Evolutionary conservation across 2,113 vertebrate genomes (phyloP).

Genomic region (Tympanuchus pallidicinctus): DNA sequence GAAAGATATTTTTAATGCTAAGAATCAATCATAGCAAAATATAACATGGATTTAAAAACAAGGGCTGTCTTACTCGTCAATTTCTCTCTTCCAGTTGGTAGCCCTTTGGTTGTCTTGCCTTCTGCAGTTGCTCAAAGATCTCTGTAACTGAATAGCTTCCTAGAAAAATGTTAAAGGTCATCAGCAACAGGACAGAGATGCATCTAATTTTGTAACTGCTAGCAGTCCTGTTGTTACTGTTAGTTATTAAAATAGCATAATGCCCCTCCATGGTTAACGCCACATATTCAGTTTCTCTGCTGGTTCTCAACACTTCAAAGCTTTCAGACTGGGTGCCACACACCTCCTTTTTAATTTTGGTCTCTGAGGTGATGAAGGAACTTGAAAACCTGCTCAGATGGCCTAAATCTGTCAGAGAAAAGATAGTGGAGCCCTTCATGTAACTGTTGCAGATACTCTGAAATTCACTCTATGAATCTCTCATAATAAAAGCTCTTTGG

Average conservation of each 20-base stretch:
- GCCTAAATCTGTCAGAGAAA: conserved; percentile 67
- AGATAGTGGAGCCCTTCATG: not conserved
- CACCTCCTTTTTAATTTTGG: conserved; percentile 41
- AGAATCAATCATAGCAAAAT: not conserved
- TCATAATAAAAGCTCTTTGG: conserved; percentile 28
- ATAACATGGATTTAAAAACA: not conserved
- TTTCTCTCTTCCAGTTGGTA: not conserved
- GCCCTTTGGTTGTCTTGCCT: not conserved
- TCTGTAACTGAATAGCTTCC: not conserved
- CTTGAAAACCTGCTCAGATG: conserved; percentile 53
- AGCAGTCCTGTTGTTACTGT: not conserved
- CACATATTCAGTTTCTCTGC: conserved; percentile 10
- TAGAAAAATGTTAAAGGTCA: not conserved
- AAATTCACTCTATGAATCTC: conserved; percentile 40
- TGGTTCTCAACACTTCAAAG: not conserved
- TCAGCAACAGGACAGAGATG: not conserved
- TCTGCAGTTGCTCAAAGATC: not conserved
- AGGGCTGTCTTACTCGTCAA: not conserved
- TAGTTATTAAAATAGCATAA: conserved; percentile 1
- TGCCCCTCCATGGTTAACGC: not conserved
- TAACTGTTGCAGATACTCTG: conserved; percentile 4
- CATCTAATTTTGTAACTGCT: not conserved
- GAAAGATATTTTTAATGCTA: not conserved
- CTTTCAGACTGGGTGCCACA: not conserved
- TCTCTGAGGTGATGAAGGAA: conserved; percentile 23